These are phyloP conservation scores for Tinamus major DNA, from an alignment of 2,797 vertebrate species.

Conservation along the genomic window DNA sequence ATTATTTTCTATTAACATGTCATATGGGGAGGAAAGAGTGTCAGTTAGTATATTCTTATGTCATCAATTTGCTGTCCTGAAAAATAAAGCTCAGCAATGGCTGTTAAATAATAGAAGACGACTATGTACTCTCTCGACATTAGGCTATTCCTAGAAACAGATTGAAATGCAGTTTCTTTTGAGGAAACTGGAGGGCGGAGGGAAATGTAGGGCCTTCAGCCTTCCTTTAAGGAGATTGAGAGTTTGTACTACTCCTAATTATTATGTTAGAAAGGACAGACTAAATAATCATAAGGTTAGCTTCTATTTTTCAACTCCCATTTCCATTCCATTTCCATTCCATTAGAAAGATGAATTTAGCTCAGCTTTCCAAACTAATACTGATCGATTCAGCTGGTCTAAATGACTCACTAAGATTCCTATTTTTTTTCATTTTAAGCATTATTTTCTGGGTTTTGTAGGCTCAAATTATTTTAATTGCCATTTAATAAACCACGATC, in stretches of 20 bases:
- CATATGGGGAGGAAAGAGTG: not conserved
- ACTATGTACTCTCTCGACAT: not conserved
- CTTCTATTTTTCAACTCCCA: not conserved
- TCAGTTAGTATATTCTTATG: conserved; percentile 13
- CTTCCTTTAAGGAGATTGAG: not conserved
- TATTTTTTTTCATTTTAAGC: not conserved
- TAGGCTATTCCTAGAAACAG: not conserved
- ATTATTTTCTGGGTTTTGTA: not conserved
- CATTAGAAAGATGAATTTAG: not conserved
- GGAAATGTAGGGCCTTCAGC: not conserved
- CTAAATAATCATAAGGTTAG: not conserved
- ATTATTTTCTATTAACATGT: conserved; percentile 41
- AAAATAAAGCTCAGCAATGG: not conserved
- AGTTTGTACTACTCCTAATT: not conserved
- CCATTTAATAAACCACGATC: not conserved
- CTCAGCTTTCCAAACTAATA: not conserved
- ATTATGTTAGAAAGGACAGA: not conserved
- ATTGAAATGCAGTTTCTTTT: not conserved
- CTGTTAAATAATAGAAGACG: not conserved
- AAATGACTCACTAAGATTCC: not conserved
- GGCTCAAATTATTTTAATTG: not conserved
- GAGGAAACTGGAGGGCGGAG: not conserved
- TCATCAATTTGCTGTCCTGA: conserved; percentile 12
- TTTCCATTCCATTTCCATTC: not conserved
- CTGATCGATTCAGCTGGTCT: not conserved